Conservation (phyloP, 2,797 vertebrate species). For the Acrossocheilus fasciatus region DNA sequence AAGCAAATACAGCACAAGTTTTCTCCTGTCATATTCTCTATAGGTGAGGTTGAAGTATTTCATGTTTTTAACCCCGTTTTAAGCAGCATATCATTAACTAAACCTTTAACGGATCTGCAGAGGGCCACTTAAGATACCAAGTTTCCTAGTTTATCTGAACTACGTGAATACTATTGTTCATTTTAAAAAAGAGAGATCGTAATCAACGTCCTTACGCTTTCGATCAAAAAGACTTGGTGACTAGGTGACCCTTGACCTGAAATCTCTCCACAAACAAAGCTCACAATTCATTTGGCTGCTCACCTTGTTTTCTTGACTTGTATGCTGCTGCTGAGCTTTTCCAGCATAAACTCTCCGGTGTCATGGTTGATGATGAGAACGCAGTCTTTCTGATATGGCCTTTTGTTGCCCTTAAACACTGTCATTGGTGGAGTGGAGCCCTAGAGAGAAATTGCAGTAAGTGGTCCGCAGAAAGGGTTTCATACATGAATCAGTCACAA, state of each 20-base stretch:
- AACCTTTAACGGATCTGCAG: not conserved
- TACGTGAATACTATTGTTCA: not conserved
- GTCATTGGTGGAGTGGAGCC: slow-evolving; percentile 98
- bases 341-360: slow-evolving; percentile 96
- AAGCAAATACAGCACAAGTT: not conserved
- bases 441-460: slow-evolving; percentile 69
- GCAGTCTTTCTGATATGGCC: slow-evolving; percentile 98
- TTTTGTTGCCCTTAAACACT: slow-evolving; percentile 98
- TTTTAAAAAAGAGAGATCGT: not conserved
- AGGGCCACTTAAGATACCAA: too few relatives aligned
- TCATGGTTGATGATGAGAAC: slow-evolving; percentile 99
- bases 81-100: not conserved
- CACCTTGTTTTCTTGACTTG: slow-evolving; percentile 99
- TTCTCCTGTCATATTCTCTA: not conserved
- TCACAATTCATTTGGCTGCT: slow-evolving; percentile 16
- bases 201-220: not conserved
- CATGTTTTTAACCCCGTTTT: not conserved
- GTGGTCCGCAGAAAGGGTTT: slow-evolving; percentile 44
- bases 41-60: not conserved
- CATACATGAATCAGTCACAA: not conserved
- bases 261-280: not conserved
- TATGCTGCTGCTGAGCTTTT: slow-evolving; percentile 98
- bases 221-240: not conserved
- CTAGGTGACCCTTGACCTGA: not conserved
- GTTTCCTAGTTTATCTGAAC: not conserved